Base-by-base conservation (phyloP, 2,797 vertebrate genomes). In the Lophius americanus region DNA sequence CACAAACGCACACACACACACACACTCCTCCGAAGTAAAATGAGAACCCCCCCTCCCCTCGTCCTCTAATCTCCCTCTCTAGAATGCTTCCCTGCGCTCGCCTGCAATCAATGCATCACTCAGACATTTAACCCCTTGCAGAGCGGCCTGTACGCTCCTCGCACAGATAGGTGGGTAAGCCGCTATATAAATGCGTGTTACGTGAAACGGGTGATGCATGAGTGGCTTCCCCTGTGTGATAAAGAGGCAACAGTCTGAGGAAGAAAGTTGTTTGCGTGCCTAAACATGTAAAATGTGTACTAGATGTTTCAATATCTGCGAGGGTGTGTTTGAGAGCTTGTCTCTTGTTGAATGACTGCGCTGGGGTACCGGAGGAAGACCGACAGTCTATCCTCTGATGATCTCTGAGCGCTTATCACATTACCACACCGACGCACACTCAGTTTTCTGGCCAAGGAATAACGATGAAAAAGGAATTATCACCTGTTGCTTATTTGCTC, bases 21-120 rank as follows among this genome's bases (percentile, higher is more conserved):
- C 80, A 53, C 57, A 52, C 63, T 47, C 79, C 87, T 87, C 83
- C 86, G 70, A 89, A 89, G 89, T 87, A 90, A 90, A 91, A 90
- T 87, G 86, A 92, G 88, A 90, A 68, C 70, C 59, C 60, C 52
- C 79, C 70, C 59, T 70, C 83, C 73, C 85, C 78, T 79, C 81
- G 80, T 87, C 89, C 88, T 94, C 92, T 93, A 93, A 93, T 92
- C 91, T 92, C 85, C 86, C 87, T 88, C 88, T 91, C 90, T 89
- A 88, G 88, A 91, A 93, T 81, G 83, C 91, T 92, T 93, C 89
- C 87, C 89, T 81, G 85, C 83, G 74, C 92, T 86, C 81, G 88
- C 85, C 91, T 88, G 89, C 92, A 92, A 93, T 93, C 92, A 91
- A 93, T 93, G 92, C 88, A 92, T 93, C 91, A 92, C 88, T 89